Percentiles rank a stretch among this genome's conserved stretches.
phyloP scores from a whole-genome alignment of 2,888 invertebrate species.

The Cataglyphis livida region DNA sequence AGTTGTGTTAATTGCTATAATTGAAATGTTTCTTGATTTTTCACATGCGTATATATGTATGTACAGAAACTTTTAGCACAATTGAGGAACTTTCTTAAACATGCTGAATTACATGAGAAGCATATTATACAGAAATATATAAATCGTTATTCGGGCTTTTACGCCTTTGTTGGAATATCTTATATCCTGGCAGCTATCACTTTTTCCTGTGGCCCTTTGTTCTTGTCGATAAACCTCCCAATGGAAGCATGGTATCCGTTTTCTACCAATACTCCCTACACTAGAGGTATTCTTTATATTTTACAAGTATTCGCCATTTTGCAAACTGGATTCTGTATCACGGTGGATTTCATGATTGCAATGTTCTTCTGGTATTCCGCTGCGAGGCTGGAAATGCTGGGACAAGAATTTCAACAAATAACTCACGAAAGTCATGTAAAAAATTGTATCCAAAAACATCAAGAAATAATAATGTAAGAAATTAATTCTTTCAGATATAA shows the following conservation, averaged over 20 bases:
- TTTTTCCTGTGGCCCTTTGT: constrained; percentile 74
- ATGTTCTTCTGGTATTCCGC: constrained; percentile 75
- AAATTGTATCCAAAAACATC: constrained; percentile 72
- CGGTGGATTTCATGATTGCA: constrained; percentile 75
- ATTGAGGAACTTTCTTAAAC: constrained; percentile 66
- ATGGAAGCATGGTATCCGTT: constrained; percentile 80
- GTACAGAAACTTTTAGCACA: constrained; percentile 70
- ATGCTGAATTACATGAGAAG: constrained; percentile 63
- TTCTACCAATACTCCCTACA: constrained; percentile 59
- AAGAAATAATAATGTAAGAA: constrained; percentile 72
- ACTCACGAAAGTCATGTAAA: constrained; percentile 59
- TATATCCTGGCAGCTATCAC: constrained; percentile 69
- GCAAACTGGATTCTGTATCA: constrained; percentile 72
- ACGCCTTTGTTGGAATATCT: constrained; percentile 64
- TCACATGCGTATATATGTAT: not conserved
- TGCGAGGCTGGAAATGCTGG: constrained; percentile 74
- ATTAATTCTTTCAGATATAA: not conserved
- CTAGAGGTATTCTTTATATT: constrained; percentile 67
- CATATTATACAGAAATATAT: constrained; percentile 73
- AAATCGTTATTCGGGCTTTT: constrained; percentile 72
- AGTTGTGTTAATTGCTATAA: not conserved
- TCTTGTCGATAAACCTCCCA: constrained; percentile 72
- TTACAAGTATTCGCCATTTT: constrained; percentile 72
- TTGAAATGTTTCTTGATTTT: not conserved
- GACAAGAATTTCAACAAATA: constrained; percentile 55